Percentiles rank a stretch among this genome's conserved stretches.
Conservation (phyloP, 1,140 invertebrate species). For the Temnothorax curvispinosus region DNA sequence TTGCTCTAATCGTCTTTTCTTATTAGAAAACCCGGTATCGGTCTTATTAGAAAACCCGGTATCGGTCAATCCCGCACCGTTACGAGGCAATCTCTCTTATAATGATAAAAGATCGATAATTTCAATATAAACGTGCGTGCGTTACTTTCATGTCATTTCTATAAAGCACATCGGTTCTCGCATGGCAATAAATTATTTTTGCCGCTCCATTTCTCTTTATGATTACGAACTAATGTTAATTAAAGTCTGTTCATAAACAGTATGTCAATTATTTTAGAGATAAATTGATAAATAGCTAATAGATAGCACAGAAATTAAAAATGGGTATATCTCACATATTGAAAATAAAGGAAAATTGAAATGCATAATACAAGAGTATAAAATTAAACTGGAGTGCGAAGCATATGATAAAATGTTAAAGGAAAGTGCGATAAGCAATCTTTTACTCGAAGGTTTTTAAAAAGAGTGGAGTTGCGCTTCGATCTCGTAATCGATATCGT, state of each 20-base stretch:
- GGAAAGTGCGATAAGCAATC: not conserved
- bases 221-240: not conserved
- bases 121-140: not conserved
- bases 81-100: slow-evolving; percentile 55
- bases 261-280: not conserved
- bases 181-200: not conserved
- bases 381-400: not conserved
- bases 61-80: slow-evolving; percentile 40
- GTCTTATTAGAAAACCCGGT: slow-evolving; percentile 69
- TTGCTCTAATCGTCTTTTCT: slow-evolving; percentile 56
- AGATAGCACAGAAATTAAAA: not conserved
- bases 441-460: not conserved
- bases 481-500: slow-evolving; percentile 34
- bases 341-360: not conserved
- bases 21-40: slow-evolving; percentile 73
- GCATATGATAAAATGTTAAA: not conserved
- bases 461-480: not conserved
- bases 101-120: slow-evolving; percentile 48
- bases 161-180: not conserved
- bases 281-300: not conserved
- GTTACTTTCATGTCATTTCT: not conserved
- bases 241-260: not conserved
- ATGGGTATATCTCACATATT: not conserved
- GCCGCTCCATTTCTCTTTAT: not conserved
- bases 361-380: not conserved